These are phyloP conservation scores for Mantis religiosa DNA, from an alignment of 2,888 invertebrate genomes.

Conservation along the genomic window DNA sequence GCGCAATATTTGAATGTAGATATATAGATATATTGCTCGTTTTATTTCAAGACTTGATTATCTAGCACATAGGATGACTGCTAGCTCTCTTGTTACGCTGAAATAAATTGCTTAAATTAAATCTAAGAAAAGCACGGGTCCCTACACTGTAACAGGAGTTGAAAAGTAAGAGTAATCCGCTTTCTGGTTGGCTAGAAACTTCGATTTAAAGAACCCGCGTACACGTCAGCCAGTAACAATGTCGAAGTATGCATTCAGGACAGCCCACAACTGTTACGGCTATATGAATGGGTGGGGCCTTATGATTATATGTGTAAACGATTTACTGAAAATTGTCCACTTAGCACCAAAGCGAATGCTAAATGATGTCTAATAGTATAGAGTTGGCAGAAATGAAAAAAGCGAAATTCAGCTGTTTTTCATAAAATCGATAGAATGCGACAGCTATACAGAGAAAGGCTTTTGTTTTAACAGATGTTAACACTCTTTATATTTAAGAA, in stretches of 20 bases:
- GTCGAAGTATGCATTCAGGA: background rate
- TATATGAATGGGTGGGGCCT: conserved; percentile 1
- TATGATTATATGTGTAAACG: background rate
- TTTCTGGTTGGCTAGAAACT: background rate
- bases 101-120: background rate
- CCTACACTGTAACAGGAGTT: background rate
- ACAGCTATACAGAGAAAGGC: background rate
- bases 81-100: background rate
- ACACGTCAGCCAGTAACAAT: background rate
- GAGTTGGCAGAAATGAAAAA: background rate
- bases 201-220: conserved; percentile 3
- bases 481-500: background rate
- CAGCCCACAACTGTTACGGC: background rate
- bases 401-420: background rate
- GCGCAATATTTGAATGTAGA: too few species aligned
- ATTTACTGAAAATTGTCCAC: background rate
- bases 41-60: too few species aligned
- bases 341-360: background rate
- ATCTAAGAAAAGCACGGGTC: background rate
- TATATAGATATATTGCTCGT: too few species aligned
- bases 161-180: background rate
- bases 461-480: background rate
- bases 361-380: background rate
- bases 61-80: too few species aligned
- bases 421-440: background rate